These are phyloP conservation scores for Nycticorax nycticorax DNA, from an alignment of 2,113 vertebrate species.

Conservation along the genomic window DNA sequence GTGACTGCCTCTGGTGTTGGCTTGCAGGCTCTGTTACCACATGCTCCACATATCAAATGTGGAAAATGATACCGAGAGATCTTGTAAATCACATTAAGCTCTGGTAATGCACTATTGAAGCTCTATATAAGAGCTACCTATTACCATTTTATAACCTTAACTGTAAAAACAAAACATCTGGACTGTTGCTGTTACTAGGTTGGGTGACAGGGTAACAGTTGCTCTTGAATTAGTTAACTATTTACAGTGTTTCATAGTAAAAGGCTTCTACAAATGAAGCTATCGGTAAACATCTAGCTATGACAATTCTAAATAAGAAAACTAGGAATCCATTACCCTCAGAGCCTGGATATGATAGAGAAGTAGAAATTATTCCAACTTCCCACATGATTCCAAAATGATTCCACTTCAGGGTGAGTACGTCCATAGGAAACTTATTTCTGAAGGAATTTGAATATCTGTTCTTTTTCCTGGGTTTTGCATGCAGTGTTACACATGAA, in stretches of 20 bases:
- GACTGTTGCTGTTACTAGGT: neutral
- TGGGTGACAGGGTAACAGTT: neutral
- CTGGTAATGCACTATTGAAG: neutral
- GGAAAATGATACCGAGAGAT: neutral
- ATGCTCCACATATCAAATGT: neutral
- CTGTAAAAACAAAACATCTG: neutral
- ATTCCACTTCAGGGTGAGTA: neutral
- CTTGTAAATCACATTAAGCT: neutral
- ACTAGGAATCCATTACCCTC: neutral
- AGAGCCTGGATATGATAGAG: neutral
- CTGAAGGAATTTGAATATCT: neutral
- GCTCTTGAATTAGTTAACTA: neutral
- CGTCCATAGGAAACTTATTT: neutral
- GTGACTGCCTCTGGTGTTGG: neutral
- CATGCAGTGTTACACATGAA: neutral
- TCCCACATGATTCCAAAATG: neutral
- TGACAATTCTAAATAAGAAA: neutral
- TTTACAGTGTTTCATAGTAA: neutral
- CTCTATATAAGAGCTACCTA: neutral
- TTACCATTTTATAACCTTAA: neutral
- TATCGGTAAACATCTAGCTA: neutral
- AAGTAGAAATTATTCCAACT: neutral
- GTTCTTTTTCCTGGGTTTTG: neutral
- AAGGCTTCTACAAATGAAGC: neutral
- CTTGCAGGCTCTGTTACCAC: neutral